Evolutionary conservation across 2,888 invertebrate genomes (phyloP).

Genomic region (Cheilosia grossa): DNA sequence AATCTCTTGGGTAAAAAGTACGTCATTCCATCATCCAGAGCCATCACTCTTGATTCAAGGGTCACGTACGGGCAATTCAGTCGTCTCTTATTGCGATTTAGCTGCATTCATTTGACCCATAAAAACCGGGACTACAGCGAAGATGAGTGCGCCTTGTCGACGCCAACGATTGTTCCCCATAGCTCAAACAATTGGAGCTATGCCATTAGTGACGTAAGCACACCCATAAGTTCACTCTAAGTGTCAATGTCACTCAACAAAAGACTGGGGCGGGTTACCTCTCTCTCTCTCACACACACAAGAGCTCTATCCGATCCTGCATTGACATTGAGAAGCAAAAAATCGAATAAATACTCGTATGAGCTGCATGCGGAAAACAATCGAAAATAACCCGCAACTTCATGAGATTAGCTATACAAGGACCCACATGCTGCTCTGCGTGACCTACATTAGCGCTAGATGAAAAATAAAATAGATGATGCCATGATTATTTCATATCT

Average conservation of each 20-base stretch:
- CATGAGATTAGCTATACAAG: slow-evolving; percentile 45
- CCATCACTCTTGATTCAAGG: slow-evolving; percentile 41
- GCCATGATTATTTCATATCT: slow-evolving; percentile 51
- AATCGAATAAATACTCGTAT: slow-evolving; percentile 9
- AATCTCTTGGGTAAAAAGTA: slow-evolving; percentile 11
- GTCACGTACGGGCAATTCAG: slow-evolving; percentile 68
- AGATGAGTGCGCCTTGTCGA: slow-evolving; percentile 10
- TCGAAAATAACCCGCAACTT: slow-evolving; percentile 40
- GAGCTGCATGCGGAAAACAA: slow-evolving; percentile 17
- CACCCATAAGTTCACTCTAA: slow-evolving; percentile 22
- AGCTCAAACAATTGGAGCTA: slow-evolving; percentile 46
- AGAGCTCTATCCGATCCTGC: slow-evolving; percentile 23
- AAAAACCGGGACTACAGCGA: slow-evolving; percentile 29
- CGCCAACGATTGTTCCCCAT: slow-evolving; percentile 22
- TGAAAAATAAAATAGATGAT: slow-evolving; percentile 14
- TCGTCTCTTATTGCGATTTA: slow-evolving; percentile 34
- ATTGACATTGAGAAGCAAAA: slow-evolving; percentile 54
- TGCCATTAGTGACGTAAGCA: slow-evolving; percentile 45
- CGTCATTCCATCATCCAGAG: slow-evolving; percentile 21
- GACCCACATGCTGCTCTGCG: slow-evolving; percentile 30
- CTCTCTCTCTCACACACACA: background rate
- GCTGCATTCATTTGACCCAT: slow-evolving; percentile 48
- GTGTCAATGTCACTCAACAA: slow-evolving; percentile 57
- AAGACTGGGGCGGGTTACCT: slow-evolving; percentile 4
- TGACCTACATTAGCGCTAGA: slow-evolving; percentile 58